Conservation (phyloP, 2,797 vertebrate genomes). For the Mormyrus proboscirostris region DNA sequence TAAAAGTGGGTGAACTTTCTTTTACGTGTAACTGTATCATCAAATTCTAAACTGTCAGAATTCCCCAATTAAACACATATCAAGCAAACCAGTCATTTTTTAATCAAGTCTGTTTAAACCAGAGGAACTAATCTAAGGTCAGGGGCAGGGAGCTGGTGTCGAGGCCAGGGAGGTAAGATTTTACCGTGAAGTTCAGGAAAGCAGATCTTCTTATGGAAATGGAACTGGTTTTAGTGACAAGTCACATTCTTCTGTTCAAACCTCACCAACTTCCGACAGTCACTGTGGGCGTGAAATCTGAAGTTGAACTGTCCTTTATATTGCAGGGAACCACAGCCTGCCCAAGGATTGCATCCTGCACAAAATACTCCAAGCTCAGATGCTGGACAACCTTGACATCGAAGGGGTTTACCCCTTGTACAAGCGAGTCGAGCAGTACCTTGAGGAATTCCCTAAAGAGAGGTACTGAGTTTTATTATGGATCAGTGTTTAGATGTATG, state of each 20-base stretch:
- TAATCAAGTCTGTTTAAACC: not conserved
- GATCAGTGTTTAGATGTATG: not conserved
- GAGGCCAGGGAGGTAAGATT: not conserved
- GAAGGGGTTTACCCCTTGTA: conserved; percentile 90
- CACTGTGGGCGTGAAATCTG: not conserved
- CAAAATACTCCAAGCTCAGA: conserved; percentile 88
- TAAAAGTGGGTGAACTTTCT: not conserved
- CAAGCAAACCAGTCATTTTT: not conserved
- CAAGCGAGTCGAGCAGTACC: conserved; percentile 77
- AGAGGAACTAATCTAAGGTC: not conserved
- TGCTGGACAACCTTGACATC: conserved; percentile 89
- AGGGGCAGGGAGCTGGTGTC: not conserved
- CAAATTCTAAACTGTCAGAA: not conserved
- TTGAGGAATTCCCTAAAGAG: conserved; percentile 86
- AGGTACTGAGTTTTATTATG: conserved; percentile 59
- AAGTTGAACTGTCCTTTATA: conserved; percentile 30
- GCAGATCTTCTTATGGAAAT: not conserved
- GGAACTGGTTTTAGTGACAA: not conserved
- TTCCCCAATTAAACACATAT: not conserved
- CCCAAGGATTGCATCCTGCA: conserved; percentile 82
- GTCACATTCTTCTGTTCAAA: not conserved
- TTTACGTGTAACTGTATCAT: not conserved
- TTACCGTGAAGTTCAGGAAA: not conserved
- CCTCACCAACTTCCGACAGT: not conserved
- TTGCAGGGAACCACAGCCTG: conserved; percentile 75